Evolutionary conservation across 2,797 vertebrate species (phyloP).

Genomic region (Potorous gilbertii): DNA sequence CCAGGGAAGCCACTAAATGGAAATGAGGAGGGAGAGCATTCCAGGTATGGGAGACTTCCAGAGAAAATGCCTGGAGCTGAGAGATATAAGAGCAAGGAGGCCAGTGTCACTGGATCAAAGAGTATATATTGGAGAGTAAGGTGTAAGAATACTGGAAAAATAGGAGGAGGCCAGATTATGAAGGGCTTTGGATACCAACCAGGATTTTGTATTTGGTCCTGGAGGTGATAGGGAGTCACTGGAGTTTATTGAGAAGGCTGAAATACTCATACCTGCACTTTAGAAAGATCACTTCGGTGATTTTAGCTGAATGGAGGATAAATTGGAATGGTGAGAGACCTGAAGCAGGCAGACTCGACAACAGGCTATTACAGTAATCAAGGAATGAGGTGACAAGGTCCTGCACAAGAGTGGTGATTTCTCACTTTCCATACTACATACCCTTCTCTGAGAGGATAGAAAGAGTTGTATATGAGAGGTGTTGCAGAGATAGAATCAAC

Average conservation of each 20-base stretch:
- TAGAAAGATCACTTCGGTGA: background rate
- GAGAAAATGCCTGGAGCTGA: background rate
- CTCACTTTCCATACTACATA: background rate
- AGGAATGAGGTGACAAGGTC: background rate
- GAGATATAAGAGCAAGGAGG: too few species aligned
- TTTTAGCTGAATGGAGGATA: background rate
- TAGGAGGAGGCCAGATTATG: background rate
- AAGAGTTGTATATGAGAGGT: background rate
- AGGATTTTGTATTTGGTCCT: background rate
- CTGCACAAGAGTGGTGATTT: background rate
- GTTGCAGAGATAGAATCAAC: background rate
- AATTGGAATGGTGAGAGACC: background rate
- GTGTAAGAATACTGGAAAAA: background rate
- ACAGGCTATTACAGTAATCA: background rate
- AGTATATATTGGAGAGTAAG: background rate
- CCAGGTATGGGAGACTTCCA: background rate
- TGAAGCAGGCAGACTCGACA: background rate
- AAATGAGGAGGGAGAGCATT: background rate
- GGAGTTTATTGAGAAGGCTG: background rate
- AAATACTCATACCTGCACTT: background rate
- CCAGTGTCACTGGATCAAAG: background rate
- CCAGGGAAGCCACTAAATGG: background rate
- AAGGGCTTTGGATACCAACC: background rate
- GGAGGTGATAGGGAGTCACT: background rate
- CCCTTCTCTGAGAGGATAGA: background rate